Percentiles rank a stretch among this genome's conserved stretches.
These are phyloP conservation scores for Heliangelus exortis DNA, from an alignment of 2,797 vertebrate species.

Conservation along the genomic window DNA sequence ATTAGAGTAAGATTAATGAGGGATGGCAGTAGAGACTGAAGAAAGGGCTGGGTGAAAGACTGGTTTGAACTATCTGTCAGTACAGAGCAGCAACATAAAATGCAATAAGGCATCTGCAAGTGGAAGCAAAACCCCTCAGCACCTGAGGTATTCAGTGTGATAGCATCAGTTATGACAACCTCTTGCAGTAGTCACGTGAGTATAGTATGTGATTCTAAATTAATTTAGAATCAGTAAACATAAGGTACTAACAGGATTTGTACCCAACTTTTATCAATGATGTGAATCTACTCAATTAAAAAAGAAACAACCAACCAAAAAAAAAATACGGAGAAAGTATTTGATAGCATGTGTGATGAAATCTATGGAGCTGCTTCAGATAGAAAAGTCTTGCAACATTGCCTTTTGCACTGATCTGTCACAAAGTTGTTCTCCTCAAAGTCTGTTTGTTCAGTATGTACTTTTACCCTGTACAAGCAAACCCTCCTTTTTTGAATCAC, in stretches of 20 bases:
- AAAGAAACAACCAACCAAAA: not conserved
- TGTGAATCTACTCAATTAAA: not conserved
- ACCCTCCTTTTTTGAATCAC: not conserved
- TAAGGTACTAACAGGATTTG: not conserved
- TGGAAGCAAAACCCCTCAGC: constrained; percentile 12
- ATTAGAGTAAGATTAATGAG: constrained; percentile 48
- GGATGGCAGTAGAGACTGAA: constrained; percentile 18
- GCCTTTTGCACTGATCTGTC: not conserved
- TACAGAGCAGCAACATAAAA: constrained; percentile 38
- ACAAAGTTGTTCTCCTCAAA: not conserved
- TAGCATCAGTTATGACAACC: constrained; percentile 56
- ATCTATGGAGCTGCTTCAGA: not conserved
- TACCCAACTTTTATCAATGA: not conserved
- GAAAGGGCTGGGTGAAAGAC: constrained; percentile 1
- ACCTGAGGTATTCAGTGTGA: constrained; percentile 26
- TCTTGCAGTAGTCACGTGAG: constrained; percentile 29
- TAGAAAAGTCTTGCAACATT: not conserved
- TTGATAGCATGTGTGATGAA: not conserved
- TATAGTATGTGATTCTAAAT: not conserved
- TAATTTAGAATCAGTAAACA: constrained; percentile 32
- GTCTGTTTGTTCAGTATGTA: not conserved
- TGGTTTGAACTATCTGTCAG: constrained; percentile 39
- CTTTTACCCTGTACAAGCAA: not conserved
- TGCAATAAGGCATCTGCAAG: constrained; percentile 26
- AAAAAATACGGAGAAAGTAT: not conserved